A percentile compares a stretch with the other conserved stretches of the same genome.
Conservation (phyloP, 1,140 invertebrate species). For the Holotrichia oblita region DNA sequence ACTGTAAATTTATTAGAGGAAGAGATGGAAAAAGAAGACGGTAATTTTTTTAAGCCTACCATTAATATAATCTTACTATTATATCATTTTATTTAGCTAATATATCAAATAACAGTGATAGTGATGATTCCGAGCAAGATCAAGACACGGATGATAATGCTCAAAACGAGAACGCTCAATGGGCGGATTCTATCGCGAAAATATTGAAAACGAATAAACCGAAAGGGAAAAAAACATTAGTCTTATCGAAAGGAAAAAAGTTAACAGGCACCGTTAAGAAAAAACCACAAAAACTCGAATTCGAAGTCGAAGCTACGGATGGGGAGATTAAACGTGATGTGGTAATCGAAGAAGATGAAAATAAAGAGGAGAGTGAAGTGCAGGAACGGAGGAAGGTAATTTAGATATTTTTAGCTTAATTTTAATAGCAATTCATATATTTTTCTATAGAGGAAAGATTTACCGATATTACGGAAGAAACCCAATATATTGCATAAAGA, state of each 20-base stretch:
- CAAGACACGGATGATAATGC: conserved; percentile 46
- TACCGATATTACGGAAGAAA: conserved; percentile 75
- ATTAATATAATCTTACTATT: neutral
- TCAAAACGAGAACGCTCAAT: conserved; percentile 64
- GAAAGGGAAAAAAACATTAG: conserved; percentile 76
- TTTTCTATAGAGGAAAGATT: conserved; percentile 65
- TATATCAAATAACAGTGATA: conserved; percentile 7
- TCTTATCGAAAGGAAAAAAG: conserved; percentile 79
- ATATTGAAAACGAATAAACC: conserved; percentile 79
- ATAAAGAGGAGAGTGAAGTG: conserved; percentile 55
- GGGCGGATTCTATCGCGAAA: conserved; percentile 78
- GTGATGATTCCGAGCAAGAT: conserved; percentile 34
- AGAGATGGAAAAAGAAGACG: conserved; percentile 8
- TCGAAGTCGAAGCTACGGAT: conserved; percentile 65
- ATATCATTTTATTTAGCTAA: neutral
- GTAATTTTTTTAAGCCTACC: neutral
- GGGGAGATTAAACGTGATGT: conserved; percentile 62
- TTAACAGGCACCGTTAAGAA: conserved; percentile 61
- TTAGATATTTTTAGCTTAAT: neutral
- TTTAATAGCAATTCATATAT: neutral
- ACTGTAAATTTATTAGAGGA: neutral
- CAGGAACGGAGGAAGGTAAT: conserved; percentile 62
- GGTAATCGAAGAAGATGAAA: conserved; percentile 55
- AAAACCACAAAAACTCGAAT: conserved; percentile 60
- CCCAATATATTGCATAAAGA: conserved; percentile 77